phyloP scores from a whole-genome alignment of 1,140 invertebrate genomes.

The Aphelinus certus region DNA sequence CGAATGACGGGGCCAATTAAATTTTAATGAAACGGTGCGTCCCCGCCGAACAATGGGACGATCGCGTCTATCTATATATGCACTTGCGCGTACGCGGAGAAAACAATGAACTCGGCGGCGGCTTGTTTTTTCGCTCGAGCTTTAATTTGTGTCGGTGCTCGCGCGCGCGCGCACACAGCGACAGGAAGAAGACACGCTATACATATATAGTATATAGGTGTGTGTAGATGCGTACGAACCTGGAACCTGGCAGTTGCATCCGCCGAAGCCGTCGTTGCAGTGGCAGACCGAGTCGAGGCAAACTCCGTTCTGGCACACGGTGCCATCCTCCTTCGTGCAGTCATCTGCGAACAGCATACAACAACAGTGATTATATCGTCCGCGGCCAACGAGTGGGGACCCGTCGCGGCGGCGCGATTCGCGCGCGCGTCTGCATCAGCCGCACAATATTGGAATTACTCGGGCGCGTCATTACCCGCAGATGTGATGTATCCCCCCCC shows the following conservation, averaged over 20 bases:
- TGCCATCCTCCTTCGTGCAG: constrained; percentile 87
- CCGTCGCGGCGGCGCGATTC: too few relatives aligned
- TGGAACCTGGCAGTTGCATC: constrained; percentile 92
- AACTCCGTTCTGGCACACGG: constrained; percentile 88
- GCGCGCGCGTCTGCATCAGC: too few relatives aligned
- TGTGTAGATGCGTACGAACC: constrained; percentile 69
- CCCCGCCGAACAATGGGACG: too few relatives aligned
- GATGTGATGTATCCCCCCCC: too few relatives aligned
- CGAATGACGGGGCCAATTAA: too few relatives aligned
- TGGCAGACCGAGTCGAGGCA: constrained; percentile 93
- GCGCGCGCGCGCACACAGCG: neutral
- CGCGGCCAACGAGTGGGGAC: too few relatives aligned
- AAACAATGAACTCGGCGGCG: neutral
- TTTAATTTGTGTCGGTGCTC: too few relatives aligned
- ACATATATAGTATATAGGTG: too few relatives aligned
- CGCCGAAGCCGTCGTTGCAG: constrained; percentile 94
- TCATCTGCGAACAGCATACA: constrained; percentile 74
- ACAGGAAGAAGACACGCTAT: constrained; percentile 2
- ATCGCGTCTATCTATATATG: neutral
- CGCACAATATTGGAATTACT: too few relatives aligned
- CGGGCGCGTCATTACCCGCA: too few relatives aligned
- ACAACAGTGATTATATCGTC: constrained; percentile 5
- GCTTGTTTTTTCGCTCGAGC: neutral
- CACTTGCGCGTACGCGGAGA: neutral
- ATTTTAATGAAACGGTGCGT: too few relatives aligned